phyloP scores from a whole-genome alignment of 1,140 invertebrate genomes.

The Acromyrmex heyeri region DNA sequence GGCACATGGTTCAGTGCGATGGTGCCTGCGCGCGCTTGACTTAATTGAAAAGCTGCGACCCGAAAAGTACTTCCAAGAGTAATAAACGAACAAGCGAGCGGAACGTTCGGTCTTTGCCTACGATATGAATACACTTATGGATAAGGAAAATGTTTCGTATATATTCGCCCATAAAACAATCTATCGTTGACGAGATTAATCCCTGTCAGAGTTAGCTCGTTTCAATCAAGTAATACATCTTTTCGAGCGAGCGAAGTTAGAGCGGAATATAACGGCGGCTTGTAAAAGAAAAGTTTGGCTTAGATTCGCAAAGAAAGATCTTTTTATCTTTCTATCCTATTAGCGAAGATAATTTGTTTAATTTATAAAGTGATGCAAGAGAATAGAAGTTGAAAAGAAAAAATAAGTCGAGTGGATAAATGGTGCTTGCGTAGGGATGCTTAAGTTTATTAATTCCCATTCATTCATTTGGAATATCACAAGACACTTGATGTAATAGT shows the following conservation, averaged over 20 bases:
- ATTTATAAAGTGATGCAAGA: background rate
- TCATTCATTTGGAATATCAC: background rate
- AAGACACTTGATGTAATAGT: background rate
- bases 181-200: conserved; percentile 59
- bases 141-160: conserved; percentile 19
- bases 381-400: background rate
- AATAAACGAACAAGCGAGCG: conserved; percentile 57
- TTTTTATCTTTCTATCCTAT: conserved; percentile 9
- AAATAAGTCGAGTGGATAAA: conserved; percentile 12
- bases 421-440: background rate
- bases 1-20: conserved; percentile 41
- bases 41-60: conserved; percentile 66
- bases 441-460: conserved; percentile 10
- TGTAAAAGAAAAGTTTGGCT: background rate
- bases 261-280: background rate
- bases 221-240: background rate
- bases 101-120: conserved; percentile 41
- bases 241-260: background rate
- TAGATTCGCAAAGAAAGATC: background rate
- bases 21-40: conserved; percentile 9
- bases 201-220: background rate
- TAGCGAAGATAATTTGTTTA: background rate
- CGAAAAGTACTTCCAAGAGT: conserved; percentile 49
- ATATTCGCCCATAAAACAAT: conserved; percentile 48
- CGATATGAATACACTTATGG: conserved; percentile 59